These are phyloP conservation scores for Sycophaga agraensis DNA, from an alignment of 1,140 invertebrate species.

Conservation along the genomic window DNA sequence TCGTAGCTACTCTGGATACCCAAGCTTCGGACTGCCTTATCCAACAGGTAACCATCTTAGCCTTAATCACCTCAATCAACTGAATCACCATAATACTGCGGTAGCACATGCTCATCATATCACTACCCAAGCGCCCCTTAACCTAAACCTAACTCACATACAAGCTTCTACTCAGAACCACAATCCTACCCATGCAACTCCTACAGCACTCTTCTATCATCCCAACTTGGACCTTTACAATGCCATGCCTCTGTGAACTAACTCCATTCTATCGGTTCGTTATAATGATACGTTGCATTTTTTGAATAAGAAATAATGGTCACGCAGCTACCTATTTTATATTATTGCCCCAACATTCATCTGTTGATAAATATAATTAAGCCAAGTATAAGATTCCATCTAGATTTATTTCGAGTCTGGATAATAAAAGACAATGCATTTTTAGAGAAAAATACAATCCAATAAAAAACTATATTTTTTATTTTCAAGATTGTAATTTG, in stretches of 20 bases:
- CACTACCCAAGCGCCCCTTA: conserved; percentile 36
- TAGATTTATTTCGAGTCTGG: too few species aligned
- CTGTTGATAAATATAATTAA: too few species aligned
- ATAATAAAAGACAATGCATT: too few species aligned
- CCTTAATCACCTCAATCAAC: conserved; percentile 62
- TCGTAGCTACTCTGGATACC: conserved; percentile 92
- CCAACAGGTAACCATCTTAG: conserved; percentile 87
- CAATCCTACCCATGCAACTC: conserved; percentile 49
- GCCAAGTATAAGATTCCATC: too few species aligned
- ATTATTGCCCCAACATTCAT: too few species aligned
- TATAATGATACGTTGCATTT: conserved; percentile 4
- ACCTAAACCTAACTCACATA: conserved; percentile 56
- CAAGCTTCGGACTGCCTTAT: conserved; percentile 94
- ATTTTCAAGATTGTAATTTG: too few species aligned
- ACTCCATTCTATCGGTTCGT: conserved; percentile 32
- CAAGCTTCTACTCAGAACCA: conserved; percentile 54
- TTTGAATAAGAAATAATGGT: too few species aligned
- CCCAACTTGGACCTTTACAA: conserved; percentile 62
- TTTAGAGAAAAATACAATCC: too few species aligned
- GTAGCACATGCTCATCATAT: conserved; percentile 33
- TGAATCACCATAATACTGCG: conserved; percentile 53
- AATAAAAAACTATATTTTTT: too few species aligned
- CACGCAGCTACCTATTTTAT: too few species aligned
- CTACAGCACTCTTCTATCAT: conserved; percentile 63
- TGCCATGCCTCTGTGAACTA: conserved; percentile 82